Percentiles rank a stretch among this genome's conserved stretches.
Evolutionary conservation across 2,888 invertebrate genomes (phyloP).

Genomic region (Julus scanicus): DNA sequence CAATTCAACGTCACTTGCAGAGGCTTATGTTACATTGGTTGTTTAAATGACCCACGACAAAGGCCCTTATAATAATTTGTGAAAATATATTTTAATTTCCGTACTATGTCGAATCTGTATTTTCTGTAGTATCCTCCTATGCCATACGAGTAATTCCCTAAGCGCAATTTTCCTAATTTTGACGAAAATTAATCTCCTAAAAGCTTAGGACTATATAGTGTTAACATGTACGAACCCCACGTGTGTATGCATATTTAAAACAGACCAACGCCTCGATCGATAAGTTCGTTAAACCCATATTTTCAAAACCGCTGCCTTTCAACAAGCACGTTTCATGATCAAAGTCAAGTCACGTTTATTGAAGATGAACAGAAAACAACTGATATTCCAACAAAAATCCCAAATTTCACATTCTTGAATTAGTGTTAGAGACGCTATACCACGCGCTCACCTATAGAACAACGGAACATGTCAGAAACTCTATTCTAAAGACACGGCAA

Average conservation of each 20-base stretch:
- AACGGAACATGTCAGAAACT: not conserved
- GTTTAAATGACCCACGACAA: not conserved
- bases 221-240: not conserved
- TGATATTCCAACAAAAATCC: not conserved
- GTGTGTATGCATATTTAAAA: not conserved
- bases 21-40: not conserved
- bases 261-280: slow-evolving; percentile 9
- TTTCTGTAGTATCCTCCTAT: not conserved
- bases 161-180: not conserved
- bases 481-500: not conserved
- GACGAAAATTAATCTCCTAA: not conserved
- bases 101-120: no score
- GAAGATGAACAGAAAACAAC: not conserved
- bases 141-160: not conserved
- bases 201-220: not conserved
- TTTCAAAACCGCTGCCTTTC: not conserved
- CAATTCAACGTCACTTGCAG: no score
- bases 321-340: not conserved
- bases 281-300: not conserved
- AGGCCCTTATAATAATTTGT: not conserved
- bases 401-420: not conserved
- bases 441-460: not conserved
- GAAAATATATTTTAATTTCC: not conserved
- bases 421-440: not conserved
- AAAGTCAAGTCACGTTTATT: not conserved